These are phyloP conservation scores for Noctilio leporinus DNA, from an alignment of 2,113 vertebrate genomes.

Conservation along the genomic window DNA sequence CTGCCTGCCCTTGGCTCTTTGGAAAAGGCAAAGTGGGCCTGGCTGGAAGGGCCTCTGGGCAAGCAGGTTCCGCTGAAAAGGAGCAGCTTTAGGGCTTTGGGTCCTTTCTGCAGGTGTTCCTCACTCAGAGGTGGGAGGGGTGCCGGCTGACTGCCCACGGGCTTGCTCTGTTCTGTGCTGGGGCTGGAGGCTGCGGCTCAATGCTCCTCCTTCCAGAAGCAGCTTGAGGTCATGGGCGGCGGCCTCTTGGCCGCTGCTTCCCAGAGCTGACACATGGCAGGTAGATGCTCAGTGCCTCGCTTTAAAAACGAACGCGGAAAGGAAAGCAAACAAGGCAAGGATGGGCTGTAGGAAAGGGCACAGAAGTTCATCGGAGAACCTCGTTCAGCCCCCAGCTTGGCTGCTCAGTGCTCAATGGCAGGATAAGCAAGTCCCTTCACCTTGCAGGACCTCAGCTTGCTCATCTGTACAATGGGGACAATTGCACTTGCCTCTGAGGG, in stretches of 20 bases:
- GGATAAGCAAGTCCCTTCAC: not conserved
- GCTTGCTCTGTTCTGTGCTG: not conserved
- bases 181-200: not conserved
- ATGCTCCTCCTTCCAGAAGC: not conserved
- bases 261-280: not conserved
- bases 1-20: constrained; percentile 35
- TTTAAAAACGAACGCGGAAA: not conserved
- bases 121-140: not conserved
- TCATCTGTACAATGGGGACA: not conserved
- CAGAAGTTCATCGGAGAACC: not conserved
- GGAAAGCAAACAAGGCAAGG: not conserved
- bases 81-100: not conserved
- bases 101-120: not conserved
- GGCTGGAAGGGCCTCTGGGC: not conserved
- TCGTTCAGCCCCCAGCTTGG: not conserved
- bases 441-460: not conserved
- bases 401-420: not conserved
- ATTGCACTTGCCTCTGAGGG: not conserved
- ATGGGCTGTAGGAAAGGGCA: not conserved
- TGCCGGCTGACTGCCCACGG: not conserved
- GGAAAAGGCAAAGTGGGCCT: not conserved
- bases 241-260: not conserved
- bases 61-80: not conserved
- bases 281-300: not conserved
- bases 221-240: not conserved